These are phyloP conservation scores for Drosophila eugracilis DNA, from an alignment of 1,140 invertebrate species.

Conservation along the genomic window DNA sequence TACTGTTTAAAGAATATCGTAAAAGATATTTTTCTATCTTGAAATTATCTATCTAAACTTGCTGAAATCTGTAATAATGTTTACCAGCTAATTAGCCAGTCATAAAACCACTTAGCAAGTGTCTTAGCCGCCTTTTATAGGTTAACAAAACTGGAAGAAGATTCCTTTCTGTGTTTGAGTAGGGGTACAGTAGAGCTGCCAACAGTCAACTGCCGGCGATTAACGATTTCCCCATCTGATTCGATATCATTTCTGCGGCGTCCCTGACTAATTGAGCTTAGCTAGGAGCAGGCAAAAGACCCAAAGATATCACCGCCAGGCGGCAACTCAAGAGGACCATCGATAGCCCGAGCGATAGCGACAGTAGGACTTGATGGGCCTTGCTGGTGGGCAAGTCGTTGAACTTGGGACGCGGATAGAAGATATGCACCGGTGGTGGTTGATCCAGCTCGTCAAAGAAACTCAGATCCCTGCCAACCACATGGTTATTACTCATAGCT, in stretches of 20 bases:
- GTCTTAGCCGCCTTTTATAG: constrained; percentile 8
- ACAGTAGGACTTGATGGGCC: constrained; percentile 1
- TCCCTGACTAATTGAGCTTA: constrained; percentile 21
- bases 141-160: constrained; percentile 12
- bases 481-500: constrained; percentile 71
- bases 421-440: constrained; percentile 88
- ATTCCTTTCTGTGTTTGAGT: constrained; percentile 1
- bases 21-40: neutral
- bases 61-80: neutral
- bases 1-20: too few species aligned
- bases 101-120: constrained; percentile 11
- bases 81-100: too few species aligned
- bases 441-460: constrained; percentile 88
- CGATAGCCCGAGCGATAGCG: constrained; percentile 19
- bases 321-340: constrained; percentile 14
- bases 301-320: constrained; percentile 19
- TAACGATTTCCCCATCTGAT: neutral
- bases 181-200: neutral
- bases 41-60: neutral
- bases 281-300: constrained; percentile 59
- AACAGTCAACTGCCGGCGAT: neutral
- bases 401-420: constrained; percentile 86
- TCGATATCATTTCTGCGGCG: constrained; percentile 8
- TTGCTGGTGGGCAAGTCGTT: constrained; percentile 40
- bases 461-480: constrained; percentile 85